Evolutionary conservation across 2,797 vertebrate genomes (phyloP), one percentile per base, ranked within the genome.

Genomic region (Danio albolineatus): DNA sequence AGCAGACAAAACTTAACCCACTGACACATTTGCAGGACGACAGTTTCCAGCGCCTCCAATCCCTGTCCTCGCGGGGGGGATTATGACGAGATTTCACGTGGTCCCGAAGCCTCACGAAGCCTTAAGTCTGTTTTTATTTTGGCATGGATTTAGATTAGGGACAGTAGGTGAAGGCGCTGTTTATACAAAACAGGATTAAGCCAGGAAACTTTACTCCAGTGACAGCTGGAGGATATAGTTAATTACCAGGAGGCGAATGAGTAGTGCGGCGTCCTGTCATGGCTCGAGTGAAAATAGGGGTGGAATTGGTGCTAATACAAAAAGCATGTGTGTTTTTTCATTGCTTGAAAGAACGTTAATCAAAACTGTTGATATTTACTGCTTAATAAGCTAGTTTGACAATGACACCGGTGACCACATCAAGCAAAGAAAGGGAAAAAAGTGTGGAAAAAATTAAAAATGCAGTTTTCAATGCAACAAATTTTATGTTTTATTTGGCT

Each of bases 1-100:
- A 13, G 49, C 48, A 73, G 64, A 36, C 67, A 79, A 82, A 84
- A 87, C 77, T 90, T 93, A 90, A 90, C 91, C 90, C 67, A 90
- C 88, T 92, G 90, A 92, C 90, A 90, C 88, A 91, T 88, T 89
- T 88, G 84, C 85, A 86, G 83, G 85, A 83, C 81, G 78, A 88
- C 87, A 90, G 80, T 90, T 93, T 90, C 93, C 88, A 44, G 21
- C 9, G 59, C 70, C 77, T 84, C 83, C 88, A 78, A 89, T 88
- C 86, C 83, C 82, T 75, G 78, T 80, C 71, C 72, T 82, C 67
- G 64, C 67, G 12, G 54, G n/a, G n/a, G 67, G 76, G 80, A 84
- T 79, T 79, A 82, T 51, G 43, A 82, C 65, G 66, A 61, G 79
- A 75, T 81, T 65, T 64, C 51, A 51, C 14, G 39, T 56, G 9